Percentiles rank a stretch among this genome's conserved stretches.
Conservation (phyloP, 2,113 vertebrate species). For the Stictonetta naevosa region DNA sequence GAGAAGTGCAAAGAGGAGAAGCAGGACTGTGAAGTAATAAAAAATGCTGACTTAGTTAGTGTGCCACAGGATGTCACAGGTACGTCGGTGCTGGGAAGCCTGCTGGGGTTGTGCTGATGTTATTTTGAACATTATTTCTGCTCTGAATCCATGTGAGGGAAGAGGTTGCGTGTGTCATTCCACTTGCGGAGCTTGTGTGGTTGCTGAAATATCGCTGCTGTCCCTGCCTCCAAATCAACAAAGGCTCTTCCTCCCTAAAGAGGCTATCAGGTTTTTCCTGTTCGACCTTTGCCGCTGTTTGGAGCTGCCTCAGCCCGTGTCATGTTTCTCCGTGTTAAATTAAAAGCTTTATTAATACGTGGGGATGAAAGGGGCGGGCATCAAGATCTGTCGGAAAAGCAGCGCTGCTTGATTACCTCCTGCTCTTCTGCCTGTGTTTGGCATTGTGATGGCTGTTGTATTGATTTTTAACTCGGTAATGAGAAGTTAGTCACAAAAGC, state of each 20-base stretch:
- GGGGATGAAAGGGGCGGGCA: slow-evolving; percentile 31
- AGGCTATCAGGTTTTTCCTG: slow-evolving; percentile 39
- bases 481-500: slow-evolving; percentile 27
- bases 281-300: not conserved
- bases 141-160: not conserved
- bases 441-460: not conserved
- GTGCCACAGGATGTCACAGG: slow-evolving; percentile 82
- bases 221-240: not conserved
- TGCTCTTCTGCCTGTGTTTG: not conserved
- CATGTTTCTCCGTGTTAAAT: slow-evolving; percentile 3
- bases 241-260: not conserved
- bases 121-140: not conserved
- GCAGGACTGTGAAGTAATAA: slow-evolving; percentile 72
- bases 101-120: accelerated
- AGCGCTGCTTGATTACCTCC: not conserved
- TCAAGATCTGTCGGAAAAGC: not conserved
- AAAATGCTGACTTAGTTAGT: slow-evolving; percentile 71
- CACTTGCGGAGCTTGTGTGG: not conserved
- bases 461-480: not conserved
- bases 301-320: not conserved
- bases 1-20: slow-evolving; percentile 70
- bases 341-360: not conserved
- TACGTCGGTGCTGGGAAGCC: not conserved
- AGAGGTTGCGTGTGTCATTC: not conserved
- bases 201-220: not conserved